Conservation (phyloP, 2,113 vertebrate genomes). For the Callopanchax toddi region DNA sequence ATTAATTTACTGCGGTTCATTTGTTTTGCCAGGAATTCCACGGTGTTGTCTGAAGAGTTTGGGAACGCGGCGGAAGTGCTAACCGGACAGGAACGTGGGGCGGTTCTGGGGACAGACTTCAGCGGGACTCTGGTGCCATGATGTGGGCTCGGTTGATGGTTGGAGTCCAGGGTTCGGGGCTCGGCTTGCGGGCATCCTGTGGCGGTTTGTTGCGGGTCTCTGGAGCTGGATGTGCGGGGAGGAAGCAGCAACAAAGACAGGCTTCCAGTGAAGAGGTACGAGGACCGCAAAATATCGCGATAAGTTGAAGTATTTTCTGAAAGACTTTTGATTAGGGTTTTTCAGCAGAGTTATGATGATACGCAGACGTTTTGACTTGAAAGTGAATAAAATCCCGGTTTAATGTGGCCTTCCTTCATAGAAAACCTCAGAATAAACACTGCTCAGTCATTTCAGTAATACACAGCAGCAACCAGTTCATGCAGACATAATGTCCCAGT, state of each 20-base stretch:
- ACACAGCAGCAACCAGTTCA: slow-evolving; percentile 17
- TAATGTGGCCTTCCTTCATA: too few species aligned
- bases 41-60: slow-evolving; percentile 16
- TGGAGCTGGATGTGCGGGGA: slow-evolving; percentile 25
- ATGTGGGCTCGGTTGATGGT: slow-evolving; percentile 62
- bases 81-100: background rate
- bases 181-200: slow-evolving; percentile 41
- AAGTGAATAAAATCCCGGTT: too few species aligned
- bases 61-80: slow-evolving; percentile 36
- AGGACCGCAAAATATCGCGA: background rate
- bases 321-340: too few species aligned
- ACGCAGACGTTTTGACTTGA: too few species aligned
- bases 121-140: slow-evolving; percentile 18
- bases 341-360: too few species aligned
- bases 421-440: background rate
- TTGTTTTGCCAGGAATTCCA: slow-evolving; percentile 38
- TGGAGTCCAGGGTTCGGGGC: slow-evolving; percentile 23
- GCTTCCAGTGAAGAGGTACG: slow-evolving; percentile 62
- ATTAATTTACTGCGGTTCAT: background rate
- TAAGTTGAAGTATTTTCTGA: too few species aligned
- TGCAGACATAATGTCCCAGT: slow-evolving; percentile 53
- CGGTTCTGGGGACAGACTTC: background rate
- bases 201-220: slow-evolving; percentile 34
- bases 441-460: too few species aligned
- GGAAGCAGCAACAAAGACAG: slow-evolving; percentile 44